These are phyloP conservation scores for Triplophysa rosa DNA, from an alignment of 2,113 vertebrate genomes.

Conservation along the genomic window DNA sequence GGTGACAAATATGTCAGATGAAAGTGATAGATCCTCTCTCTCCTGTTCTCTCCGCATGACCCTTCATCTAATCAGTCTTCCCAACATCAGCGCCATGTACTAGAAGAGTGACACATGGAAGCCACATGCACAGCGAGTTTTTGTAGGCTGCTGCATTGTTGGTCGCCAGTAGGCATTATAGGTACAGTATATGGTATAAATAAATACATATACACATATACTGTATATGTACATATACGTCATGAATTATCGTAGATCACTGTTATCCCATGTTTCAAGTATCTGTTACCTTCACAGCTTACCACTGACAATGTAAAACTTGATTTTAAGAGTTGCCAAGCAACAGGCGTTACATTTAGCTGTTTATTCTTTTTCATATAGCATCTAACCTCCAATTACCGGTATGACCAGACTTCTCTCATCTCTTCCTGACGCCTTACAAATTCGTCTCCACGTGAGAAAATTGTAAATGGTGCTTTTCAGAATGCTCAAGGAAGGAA, in stretches of 20 bases:
- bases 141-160: no score
- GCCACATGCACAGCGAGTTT: no score
- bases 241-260: not conserved
- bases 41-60: not conserved
- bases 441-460: constrained; percentile 31
- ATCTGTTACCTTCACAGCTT: no score
- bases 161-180: no score
- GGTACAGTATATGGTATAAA: no score
- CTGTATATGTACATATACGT: no score
- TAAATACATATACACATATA: no score
- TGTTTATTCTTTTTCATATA: constrained; percentile 53
- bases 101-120: not conserved
- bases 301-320: constrained; percentile 39
- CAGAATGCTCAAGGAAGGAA: constrained; percentile 2
- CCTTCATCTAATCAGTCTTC: constrained; percentile 20
- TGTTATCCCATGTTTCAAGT: not conserved
- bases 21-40: constrained; percentile 33
- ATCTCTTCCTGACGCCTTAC: constrained; percentile 13
- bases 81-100: not conserved
- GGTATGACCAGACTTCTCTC: constrained; percentile 43
- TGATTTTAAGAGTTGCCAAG: constrained; percentile 66
- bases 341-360: constrained; percentile 58
- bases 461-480: constrained; percentile 22
- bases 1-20: constrained; percentile 29
- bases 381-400: constrained; percentile 57